Conservation (phyloP, 2,797 vertebrate species). For the Coccyzus lansbergi region DNA sequence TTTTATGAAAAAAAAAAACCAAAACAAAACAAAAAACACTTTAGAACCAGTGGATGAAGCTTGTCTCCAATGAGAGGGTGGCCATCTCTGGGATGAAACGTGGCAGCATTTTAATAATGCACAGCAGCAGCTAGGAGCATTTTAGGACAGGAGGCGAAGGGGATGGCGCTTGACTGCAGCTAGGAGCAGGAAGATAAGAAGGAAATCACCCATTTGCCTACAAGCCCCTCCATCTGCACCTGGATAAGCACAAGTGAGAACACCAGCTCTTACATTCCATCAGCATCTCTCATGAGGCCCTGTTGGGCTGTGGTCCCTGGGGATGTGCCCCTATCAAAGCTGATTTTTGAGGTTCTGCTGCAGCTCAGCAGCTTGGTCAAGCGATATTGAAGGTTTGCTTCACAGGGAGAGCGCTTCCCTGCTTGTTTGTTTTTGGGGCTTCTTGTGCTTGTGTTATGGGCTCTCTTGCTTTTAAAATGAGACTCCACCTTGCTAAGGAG, state of each 20-base stretch:
- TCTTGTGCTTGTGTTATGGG: neutral
- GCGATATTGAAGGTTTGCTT: neutral
- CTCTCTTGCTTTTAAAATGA: neutral
- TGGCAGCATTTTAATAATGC: slow-evolving; percentile 56
- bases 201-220: neutral
- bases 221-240: neutral
- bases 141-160: slow-evolving; percentile 10
- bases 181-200: neutral
- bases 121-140: slow-evolving; percentile 7
- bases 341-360: neutral
- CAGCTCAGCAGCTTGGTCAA: neutral
- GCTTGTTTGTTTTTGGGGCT: neutral
- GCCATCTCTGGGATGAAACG: slow-evolving; percentile 21
- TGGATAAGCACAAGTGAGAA: neutral
- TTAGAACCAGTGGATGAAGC: neutral
- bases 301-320: neutral
- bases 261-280: neutral
- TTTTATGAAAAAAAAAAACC: no score
- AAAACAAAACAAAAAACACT: no score
- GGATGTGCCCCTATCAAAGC: neutral
- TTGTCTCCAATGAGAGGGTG: neutral
- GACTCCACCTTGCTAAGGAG: neutral
- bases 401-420: accelerated
- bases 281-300: neutral
- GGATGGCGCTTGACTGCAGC: neutral